Percentiles rank a stretch among this genome's conserved stretches.
These are phyloP conservation scores for Xestia c-nigrum DNA, from an alignment of 2,888 invertebrate genomes.

Conservation along the genomic window DNA sequence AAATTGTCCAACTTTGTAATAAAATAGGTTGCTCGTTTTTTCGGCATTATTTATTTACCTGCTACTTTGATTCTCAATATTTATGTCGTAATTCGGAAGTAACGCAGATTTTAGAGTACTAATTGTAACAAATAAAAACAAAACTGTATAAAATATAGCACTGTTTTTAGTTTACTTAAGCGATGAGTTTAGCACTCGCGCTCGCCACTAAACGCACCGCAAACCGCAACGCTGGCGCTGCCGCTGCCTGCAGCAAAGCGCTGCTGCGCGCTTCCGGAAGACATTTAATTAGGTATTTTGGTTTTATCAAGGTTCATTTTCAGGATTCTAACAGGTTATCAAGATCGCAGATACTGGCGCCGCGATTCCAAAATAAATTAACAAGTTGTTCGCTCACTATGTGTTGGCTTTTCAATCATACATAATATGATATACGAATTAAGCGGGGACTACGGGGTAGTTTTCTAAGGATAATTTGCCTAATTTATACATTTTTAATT, in stretches of 20 bases:
- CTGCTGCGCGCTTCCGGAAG: neutral
- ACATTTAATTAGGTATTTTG: neutral
- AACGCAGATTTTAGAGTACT: neutral
- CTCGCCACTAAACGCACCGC: neutral
- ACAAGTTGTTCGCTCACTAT: neutral
- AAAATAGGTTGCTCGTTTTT: neutral
- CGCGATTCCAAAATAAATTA: neutral
- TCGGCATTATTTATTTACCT: neutral
- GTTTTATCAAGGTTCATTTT: neutral
- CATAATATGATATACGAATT: neutral
- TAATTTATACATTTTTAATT: slow-evolving; percentile 35
- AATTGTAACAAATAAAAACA: neutral
- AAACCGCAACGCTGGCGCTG: neutral
- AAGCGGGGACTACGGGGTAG: slow-evolving; percentile 7
- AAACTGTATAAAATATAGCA: neutral
- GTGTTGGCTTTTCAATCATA: slow-evolving; percentile 14
- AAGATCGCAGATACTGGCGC: neutral
- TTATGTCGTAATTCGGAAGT: neutral
- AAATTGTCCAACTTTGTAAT: neutral
- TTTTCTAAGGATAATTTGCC: slow-evolving; percentile 7
- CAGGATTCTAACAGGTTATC: neutral
- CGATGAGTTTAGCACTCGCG: neutral
- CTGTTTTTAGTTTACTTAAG: neutral
- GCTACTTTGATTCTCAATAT: neutral
- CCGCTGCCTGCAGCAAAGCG: slow-evolving; percentile 2